A percentile compares a stretch with the other conserved stretches of the same genome.
These are phyloP conservation scores for Hydrolagus affinis DNA, from an alignment of 2,113 vertebrate species.

Conservation along the genomic window DNA sequence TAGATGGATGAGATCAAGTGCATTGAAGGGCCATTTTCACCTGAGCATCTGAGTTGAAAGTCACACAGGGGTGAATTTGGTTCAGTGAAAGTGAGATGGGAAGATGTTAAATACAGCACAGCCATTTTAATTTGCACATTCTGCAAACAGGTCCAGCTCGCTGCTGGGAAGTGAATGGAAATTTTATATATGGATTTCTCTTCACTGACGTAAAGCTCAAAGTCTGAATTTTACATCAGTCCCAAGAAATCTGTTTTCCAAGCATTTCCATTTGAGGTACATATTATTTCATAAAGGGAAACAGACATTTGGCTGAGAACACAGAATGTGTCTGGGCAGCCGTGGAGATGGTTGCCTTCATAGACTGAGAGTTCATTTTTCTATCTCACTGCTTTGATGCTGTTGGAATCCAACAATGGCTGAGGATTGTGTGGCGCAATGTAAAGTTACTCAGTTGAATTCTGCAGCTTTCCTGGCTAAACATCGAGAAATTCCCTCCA, in stretches of 20 bases:
- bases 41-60: too few relatives aligned
- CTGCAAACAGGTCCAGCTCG: not conserved
- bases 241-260: conserved; percentile 13
- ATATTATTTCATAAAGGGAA: not conserved
- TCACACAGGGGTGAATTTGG: too few relatives aligned
- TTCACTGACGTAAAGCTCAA: conserved; percentile 20
- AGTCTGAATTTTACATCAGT: conserved; percentile 20
- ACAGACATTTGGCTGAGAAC: conserved; percentile 1
- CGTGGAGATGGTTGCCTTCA: not conserved
- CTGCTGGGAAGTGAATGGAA: not conserved
- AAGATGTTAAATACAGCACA: not conserved
- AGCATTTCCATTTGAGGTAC: conserved; percentile 9
- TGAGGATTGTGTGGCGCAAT: not conserved
- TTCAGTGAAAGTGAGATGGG: too few relatives aligned
- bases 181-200: conserved; percentile 17
- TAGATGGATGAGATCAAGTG: too few relatives aligned
- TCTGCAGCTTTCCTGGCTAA: not conserved
- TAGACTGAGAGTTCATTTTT: not conserved
- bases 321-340: not conserved
- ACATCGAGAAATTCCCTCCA: not conserved
- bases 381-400: conserved; percentile 14
- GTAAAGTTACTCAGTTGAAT: not conserved
- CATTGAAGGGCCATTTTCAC: too few relatives aligned
- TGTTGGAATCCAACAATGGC: not conserved
- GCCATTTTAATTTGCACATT: not conserved